Conservation (phyloP, 2,888 invertebrate species). For the Erpobdella octoculata region DNA sequence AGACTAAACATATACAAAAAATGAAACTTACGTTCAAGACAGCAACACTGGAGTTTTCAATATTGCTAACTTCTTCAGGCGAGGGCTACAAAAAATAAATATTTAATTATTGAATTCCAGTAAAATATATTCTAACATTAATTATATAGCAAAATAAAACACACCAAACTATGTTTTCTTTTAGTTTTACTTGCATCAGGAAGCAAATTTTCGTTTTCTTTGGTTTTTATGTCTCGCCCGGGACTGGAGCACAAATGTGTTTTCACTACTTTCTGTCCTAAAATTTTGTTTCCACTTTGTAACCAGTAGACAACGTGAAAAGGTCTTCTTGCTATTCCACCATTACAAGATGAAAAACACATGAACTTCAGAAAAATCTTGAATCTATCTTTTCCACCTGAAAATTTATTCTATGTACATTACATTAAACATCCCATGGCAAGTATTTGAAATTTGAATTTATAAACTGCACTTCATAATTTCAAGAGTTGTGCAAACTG, state of each 20-base stretch:
- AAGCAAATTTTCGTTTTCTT: constrained; percentile 5
- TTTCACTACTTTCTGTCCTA: background rate
- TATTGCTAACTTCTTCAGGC: too few relatives aligned
- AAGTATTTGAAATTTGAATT: background rate
- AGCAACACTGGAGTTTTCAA: too few relatives aligned
- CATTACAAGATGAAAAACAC: constrained; percentile 14
- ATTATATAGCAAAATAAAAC: too few relatives aligned
- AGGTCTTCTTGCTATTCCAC: constrained; percentile 17
- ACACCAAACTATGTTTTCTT: too few relatives aligned
- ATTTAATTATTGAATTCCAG: too few relatives aligned
- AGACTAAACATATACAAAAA: too few relatives aligned
- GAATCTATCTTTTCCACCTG: background rate
- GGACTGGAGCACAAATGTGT: background rate
- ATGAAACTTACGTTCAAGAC: too few relatives aligned
- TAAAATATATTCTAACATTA: too few relatives aligned
- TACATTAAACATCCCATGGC: background rate
- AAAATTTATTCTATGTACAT: background rate
- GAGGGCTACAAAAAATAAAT: too few relatives aligned
- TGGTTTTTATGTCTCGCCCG: background rate
- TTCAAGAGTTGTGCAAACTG: too few relatives aligned
- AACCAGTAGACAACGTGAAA: constrained; percentile 2
- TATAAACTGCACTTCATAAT: too few relatives aligned
- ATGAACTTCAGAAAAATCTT: constrained; percentile 3
- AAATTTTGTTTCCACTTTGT: background rate
- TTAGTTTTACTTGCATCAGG: background rate